Percentiles rank a stretch among this genome's conserved stretches.
Evolutionary conservation across 2,113 vertebrate genomes (phyloP).

Genomic region (Marcusenius ussheri): DNA sequence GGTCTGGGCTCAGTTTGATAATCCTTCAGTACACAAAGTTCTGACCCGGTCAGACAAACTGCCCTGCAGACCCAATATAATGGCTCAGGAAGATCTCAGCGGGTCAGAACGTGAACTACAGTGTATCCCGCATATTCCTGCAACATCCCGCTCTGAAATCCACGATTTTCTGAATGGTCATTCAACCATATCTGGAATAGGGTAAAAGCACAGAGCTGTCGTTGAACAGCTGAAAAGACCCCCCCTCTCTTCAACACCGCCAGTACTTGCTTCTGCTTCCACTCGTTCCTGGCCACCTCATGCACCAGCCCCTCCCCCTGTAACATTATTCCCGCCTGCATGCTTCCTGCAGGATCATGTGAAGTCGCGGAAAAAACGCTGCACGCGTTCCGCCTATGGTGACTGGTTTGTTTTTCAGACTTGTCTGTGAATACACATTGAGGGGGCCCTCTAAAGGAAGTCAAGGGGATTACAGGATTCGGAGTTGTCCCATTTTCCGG

Average conservation of each 20-base stretch:
- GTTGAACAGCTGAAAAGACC: neutral
- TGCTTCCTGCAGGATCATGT: neutral
- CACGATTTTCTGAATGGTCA: neutral
- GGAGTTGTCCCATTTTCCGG: neutral
- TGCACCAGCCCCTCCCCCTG: neutral
- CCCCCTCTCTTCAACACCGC: neutral
- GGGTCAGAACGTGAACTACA: neutral
- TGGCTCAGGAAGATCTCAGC: neutral
- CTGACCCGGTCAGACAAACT: neutral
- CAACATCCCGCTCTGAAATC: neutral
- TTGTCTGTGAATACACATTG: neutral
- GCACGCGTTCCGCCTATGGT: neutral
- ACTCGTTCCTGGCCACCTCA: neutral
- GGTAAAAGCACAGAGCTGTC: neutral
- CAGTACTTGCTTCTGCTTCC: neutral
- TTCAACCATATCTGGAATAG: neutral
- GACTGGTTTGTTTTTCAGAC: neutral
- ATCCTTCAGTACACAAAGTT: neutral
- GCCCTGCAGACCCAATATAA: neutral
- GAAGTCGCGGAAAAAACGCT: neutral
- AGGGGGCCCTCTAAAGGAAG: neutral
- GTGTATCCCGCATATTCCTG: neutral
- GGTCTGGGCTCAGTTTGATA: neutral
- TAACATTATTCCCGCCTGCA: neutral
- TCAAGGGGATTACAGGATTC: neutral